phyloP scores from a whole-genome alignment of 2,888 invertebrate genomes.

The Mesochorus sp. region DNA sequence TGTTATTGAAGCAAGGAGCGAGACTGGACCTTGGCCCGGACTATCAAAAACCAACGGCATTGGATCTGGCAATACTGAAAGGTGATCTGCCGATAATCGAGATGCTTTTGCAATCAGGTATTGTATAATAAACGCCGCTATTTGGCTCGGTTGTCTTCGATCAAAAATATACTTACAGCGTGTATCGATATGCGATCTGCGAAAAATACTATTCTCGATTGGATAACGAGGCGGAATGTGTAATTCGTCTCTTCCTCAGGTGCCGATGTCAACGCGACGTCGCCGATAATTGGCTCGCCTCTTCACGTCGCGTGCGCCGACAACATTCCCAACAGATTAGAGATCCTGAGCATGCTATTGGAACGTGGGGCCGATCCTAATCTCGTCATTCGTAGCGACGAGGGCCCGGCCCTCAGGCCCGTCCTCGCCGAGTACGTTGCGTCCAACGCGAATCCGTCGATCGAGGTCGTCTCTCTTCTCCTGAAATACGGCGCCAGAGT shows the following conservation, averaged over 20 bases:
- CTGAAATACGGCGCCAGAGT: constrained; percentile 91
- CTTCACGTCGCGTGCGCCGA: constrained; percentile 93
- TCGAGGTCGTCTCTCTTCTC: constrained; percentile 87
- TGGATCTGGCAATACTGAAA: constrained; percentile 93
- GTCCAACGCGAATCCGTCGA: constrained; percentile 87
- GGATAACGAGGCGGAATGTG: too few species aligned
- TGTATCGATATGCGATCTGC: constrained; percentile 42
- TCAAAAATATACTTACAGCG: not conserved
- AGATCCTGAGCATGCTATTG: constrained; percentile 87
- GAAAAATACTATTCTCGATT: not conserved
- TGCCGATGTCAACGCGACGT: constrained; percentile 90
- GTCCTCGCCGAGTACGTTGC: constrained; percentile 93
- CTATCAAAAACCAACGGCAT: constrained; percentile 89
- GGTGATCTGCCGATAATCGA: constrained; percentile 89
- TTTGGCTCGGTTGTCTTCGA: constrained; percentile 32
- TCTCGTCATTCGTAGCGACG: constrained; percentile 88
- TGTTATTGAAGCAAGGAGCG: constrained; percentile 92
- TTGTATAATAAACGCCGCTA: too few species aligned
- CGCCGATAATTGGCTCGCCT: constrained; percentile 91
- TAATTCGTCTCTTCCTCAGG: too few species aligned
- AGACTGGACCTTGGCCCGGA: constrained; percentile 86
- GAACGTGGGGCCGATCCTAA: constrained; percentile 90
- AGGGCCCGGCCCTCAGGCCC: constrained; percentile 89
- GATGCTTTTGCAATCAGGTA: constrained; percentile 87
- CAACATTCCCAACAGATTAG: constrained; percentile 87